Evolutionary conservation across 2,888 invertebrate genomes (phyloP).

Genomic region (Cosmia trapezina): DNA sequence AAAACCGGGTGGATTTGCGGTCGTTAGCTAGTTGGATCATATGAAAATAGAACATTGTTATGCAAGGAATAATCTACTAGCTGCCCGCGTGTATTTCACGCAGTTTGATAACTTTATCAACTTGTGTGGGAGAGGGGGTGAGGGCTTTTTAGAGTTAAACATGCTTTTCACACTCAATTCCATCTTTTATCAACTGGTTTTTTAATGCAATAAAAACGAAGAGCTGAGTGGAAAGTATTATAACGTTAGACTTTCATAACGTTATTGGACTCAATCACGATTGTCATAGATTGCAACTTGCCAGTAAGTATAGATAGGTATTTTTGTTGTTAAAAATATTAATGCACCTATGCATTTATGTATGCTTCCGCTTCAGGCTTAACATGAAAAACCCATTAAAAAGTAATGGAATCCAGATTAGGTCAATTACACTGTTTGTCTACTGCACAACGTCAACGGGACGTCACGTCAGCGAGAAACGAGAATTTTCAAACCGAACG

Average conservation of each 20-base stretch:
- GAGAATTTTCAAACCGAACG: too few species aligned
- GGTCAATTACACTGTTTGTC: too few species aligned
- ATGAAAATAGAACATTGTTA: not conserved
- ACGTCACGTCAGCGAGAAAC: too few species aligned
- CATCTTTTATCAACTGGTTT: too few species aligned
- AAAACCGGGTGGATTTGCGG: not conserved
- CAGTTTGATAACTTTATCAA: conserved; percentile 1
- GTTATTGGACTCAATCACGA: not conserved
- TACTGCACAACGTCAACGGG: too few species aligned
- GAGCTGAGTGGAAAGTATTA: not conserved
- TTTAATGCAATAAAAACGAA: not conserved
- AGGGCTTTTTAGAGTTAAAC: too few species aligned
- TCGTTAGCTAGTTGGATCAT: not conserved
- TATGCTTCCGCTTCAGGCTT: not conserved
- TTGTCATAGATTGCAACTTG: not conserved
- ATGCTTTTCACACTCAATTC: too few species aligned
- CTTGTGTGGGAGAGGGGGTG: too few species aligned
- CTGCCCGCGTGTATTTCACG: not conserved
- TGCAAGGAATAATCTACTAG: conserved; percentile 6
- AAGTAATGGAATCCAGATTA: too few species aligned
- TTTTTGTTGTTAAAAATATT: not conserved
- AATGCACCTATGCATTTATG: too few species aligned
- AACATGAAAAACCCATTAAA: not conserved
- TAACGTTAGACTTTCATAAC: not conserved
- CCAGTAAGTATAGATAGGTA: not conserved